Conservation (phyloP, 2,797 vertebrate species). For the Fratercula arctica region DNA sequence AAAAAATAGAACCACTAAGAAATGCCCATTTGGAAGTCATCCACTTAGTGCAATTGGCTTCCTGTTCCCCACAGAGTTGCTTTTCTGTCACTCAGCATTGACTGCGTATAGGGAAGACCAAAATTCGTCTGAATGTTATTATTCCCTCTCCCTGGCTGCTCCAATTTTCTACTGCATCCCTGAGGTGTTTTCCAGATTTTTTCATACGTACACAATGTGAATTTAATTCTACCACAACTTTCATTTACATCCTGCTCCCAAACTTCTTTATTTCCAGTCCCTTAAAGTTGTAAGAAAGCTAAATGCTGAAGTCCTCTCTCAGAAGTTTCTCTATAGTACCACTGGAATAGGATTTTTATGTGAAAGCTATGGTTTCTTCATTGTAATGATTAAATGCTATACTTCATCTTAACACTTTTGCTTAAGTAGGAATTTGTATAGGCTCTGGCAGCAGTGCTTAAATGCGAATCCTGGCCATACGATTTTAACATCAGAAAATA, state of each 20-base stretch:
- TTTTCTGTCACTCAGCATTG: neutral
- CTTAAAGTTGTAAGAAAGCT: neutral
- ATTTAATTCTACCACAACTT: neutral
- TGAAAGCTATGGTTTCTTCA: neutral
- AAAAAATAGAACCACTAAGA: neutral
- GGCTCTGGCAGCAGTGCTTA: neutral
- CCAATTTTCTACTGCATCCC: neutral
- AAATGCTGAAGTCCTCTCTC: neutral
- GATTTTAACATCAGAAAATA: conserved; percentile 49
- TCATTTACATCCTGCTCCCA: neutral
- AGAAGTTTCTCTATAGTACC: neutral
- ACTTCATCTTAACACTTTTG: neutral
- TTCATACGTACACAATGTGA: neutral
- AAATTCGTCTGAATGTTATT: neutral
- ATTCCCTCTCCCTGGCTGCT: neutral
- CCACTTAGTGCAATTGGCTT: neutral
- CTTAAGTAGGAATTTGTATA: neutral
- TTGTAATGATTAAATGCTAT: neutral
- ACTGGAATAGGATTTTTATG: neutral
- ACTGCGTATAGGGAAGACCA: neutral
- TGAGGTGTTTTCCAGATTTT: neutral
- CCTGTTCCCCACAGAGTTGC: neutral
- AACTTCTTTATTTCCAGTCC: neutral
- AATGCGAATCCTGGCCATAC: neutral
- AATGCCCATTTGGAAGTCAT: neutral